A percentile compares a stretch with the other conserved stretches of the same genome.
Conservation (phyloP, 2,113 vertebrate species). For the Willisornis vidua region DNA sequence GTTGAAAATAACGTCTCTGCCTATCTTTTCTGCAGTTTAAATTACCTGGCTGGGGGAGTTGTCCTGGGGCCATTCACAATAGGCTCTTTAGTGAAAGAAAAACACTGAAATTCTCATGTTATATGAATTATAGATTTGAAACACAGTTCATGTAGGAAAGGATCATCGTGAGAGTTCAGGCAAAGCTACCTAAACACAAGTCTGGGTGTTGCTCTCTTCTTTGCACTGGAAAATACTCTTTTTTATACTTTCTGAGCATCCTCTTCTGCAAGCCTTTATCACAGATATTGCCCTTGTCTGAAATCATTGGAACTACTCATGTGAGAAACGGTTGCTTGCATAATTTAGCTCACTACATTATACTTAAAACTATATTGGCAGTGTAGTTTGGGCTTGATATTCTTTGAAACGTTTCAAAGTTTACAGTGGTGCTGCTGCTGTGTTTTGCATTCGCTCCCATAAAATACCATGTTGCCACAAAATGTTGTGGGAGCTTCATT, state of each 20-base stretch:
- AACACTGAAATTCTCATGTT: slow-evolving; percentile 8
- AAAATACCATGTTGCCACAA: slow-evolving; percentile 32
- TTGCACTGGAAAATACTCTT: neutral
- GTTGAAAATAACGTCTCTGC: slow-evolving; percentile 59
- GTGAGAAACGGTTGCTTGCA: slow-evolving; percentile 40
- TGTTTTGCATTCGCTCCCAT: slow-evolving; percentile 55
- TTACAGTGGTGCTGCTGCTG: slow-evolving; percentile 59
- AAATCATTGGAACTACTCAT: neutral
- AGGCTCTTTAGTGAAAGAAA: slow-evolving; percentile 18
- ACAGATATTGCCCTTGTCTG: neutral
- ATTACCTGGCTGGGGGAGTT: slow-evolving; percentile 58
- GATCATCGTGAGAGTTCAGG: neutral
- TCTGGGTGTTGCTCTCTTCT: neutral
- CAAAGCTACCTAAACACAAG: neutral
- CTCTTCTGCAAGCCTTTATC: neutral
- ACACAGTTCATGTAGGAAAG: neutral
- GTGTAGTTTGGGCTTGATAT: neutral
- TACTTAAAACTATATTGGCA: slow-evolving; percentile 27
- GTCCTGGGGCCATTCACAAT: slow-evolving; percentile 33
- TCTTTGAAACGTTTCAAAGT: slow-evolving; percentile 49
- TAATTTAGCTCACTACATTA: neutral
- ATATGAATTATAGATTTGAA: slow-evolving; percentile 63
- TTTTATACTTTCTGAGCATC: neutral
- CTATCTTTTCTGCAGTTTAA: slow-evolving; percentile 55
- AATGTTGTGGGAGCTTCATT: slow-evolving; percentile 55